These are phyloP conservation scores for Lucilia sericata DNA, from an alignment of 1,140 invertebrate genomes.

Conservation along the genomic window DNA sequence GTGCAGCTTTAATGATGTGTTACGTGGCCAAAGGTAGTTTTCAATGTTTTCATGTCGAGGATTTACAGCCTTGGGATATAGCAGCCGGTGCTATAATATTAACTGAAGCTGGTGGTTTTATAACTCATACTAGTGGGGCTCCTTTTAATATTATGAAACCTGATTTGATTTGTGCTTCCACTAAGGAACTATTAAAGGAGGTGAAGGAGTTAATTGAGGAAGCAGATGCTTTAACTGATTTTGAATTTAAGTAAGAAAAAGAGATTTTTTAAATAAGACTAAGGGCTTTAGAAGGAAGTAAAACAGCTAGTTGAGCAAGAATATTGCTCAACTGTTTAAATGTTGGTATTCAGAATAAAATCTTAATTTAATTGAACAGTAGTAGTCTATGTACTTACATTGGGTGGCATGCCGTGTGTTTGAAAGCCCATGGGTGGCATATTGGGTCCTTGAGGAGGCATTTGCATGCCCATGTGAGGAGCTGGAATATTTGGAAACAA, in stretches of 20 bases:
- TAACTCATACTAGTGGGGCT: constrained; percentile 75
- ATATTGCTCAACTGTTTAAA: too few species aligned
- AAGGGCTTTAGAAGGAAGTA: too few species aligned
- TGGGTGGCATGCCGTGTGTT: constrained; percentile 69
- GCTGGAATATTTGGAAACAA: constrained; percentile 50
- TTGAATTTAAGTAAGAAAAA: constrained; percentile 57
- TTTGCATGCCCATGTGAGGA: constrained; percentile 71
- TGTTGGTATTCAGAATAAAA: too few species aligned
- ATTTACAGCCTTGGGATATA: constrained; percentile 78
- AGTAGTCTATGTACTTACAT: constrained; percentile 62
- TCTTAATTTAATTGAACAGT: too few species aligned
- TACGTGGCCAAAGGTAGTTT: constrained; percentile 79
- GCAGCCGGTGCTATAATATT: constrained; percentile 79
- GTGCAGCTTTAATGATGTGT: constrained; percentile 81
- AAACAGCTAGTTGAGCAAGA: too few species aligned
- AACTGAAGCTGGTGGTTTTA: constrained; percentile 79
- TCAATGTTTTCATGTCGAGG: constrained; percentile 81
- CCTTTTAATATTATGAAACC: constrained; percentile 77
- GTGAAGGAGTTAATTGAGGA: constrained; percentile 69
- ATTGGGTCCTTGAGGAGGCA: constrained; percentile 67
- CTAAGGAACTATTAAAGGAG: constrained; percentile 71
- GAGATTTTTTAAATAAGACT: neutral
- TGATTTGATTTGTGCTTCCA: constrained; percentile 74
- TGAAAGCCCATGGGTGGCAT: constrained; percentile 67
- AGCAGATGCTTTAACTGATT: constrained; percentile 65